A percentile compares a stretch with the other conserved stretches of the same genome.
Evolutionary conservation across 2,888 invertebrate species (phyloP).

Genomic region (Rhynchonema sp.): DNA sequence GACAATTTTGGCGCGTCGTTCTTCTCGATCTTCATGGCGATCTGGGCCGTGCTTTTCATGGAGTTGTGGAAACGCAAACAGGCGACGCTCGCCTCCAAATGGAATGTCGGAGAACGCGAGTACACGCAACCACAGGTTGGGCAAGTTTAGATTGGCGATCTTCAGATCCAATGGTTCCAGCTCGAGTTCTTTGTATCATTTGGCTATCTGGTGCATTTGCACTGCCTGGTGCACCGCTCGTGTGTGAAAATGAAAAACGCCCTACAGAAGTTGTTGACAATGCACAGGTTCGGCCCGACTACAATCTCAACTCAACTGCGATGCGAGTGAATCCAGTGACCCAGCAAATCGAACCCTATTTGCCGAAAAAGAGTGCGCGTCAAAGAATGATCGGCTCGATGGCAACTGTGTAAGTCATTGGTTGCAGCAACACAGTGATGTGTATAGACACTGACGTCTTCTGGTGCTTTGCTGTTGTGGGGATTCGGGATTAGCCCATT

Average conservation of each 20-base stretch:
- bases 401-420: neutral
- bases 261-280: too few relatives aligned
- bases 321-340: neutral
- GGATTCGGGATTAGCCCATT: too few relatives aligned
- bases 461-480: too few relatives aligned
- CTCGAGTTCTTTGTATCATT: too few relatives aligned
- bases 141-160: too few relatives aligned
- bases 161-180: too few relatives aligned
- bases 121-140: neutral
- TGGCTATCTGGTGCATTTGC: too few relatives aligned
- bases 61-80: neutral
- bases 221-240: too few relatives aligned
- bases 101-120: neutral
- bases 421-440: too few relatives aligned
- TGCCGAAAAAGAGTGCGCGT: neutral
- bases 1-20: neutral
- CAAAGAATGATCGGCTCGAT: neutral
- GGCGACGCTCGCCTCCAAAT: neutral
- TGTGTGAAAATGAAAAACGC: too few relatives aligned
- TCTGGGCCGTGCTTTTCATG: neutral
- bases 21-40: conserved; percentile 1
- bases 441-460: too few relatives aligned
- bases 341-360: neutral
- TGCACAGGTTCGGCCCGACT: neutral
- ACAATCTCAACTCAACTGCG: neutral